A percentile compares a stretch with the other conserved stretches of the same genome.
These are phyloP conservation scores for Coenobita brevimanus DNA, from an alignment of 1,140 invertebrate species.

Conservation along the genomic window DNA sequence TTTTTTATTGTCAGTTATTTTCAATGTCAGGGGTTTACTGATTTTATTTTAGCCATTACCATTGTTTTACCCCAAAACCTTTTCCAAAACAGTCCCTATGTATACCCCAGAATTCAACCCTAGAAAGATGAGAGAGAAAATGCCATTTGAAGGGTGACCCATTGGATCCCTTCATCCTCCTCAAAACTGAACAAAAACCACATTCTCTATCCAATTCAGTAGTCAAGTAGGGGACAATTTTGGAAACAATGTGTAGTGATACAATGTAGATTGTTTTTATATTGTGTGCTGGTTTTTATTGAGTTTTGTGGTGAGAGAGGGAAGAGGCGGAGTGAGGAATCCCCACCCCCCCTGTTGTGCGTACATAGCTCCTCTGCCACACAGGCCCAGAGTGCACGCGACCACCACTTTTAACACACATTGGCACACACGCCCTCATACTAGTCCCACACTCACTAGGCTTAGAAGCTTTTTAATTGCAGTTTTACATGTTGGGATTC, in stretches of 20 bases:
- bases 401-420: slow-evolving; percentile 44
- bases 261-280: slow-evolving; percentile 20
- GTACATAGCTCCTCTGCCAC: slow-evolving; percentile 66
- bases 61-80: slow-evolving; percentile 57
- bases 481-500: slow-evolving; percentile 56
- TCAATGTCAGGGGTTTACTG: slow-evolving; percentile 54
- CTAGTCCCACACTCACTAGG: slow-evolving; percentile 60
- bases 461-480: slow-evolving; percentile 56
- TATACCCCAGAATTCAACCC: slow-evolving; percentile 61
- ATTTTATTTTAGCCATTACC: slow-evolving; percentile 34
- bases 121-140: slow-evolving; percentile 66
- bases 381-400: slow-evolving; percentile 62
- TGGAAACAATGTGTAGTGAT: slow-evolving; percentile 48
- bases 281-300: slow-evolving; percentile 60
- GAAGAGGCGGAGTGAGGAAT: slow-evolving; percentile 1
- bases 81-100: slow-evolving; percentile 65
- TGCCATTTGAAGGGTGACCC: slow-evolving; percentile 64
- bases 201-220: slow-evolving; percentile 15
- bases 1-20: slow-evolving; percentile 26
- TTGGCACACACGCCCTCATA: slow-evolving; percentile 60
- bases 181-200: slow-evolving; percentile 65
- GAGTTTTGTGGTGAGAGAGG: slow-evolving; percentile 60
- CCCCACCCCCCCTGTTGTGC: slow-evolving; percentile 54
- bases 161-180: slow-evolving; percentile 60
- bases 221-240: slow-evolving; percentile 47